These are phyloP conservation scores for Oceanites oceanicus DNA, from an alignment of 2,113 vertebrate genomes.

Conservation along the genomic window DNA sequence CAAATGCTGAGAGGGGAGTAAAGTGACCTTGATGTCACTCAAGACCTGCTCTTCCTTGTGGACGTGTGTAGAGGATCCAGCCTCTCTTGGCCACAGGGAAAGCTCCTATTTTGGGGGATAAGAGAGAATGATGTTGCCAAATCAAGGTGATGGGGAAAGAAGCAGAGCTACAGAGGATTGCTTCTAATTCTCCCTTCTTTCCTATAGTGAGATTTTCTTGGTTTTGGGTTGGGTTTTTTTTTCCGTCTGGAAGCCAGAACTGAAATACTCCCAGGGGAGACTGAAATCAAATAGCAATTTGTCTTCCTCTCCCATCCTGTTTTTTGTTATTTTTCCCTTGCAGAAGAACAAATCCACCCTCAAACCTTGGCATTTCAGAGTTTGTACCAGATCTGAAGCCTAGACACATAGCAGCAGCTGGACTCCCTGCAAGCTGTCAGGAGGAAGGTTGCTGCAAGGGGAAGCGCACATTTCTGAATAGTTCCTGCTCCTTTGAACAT, in stretches of 20 bases:
- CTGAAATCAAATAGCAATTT: conserved; percentile 33
- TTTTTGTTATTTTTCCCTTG: conserved; percentile 30
- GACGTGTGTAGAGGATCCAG: background rate
- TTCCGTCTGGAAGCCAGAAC: background rate
- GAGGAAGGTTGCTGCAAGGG: background rate
- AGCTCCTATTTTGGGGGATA: background rate
- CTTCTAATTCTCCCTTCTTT: background rate
- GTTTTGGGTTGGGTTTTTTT: background rate
- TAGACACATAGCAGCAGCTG: conserved; percentile 22
- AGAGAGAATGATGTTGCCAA: background rate
- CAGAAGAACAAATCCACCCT: conserved; percentile 34
- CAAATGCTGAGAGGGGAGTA: background rate
- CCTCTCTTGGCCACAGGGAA: background rate
- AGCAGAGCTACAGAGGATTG: background rate
- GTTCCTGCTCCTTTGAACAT: conserved; percentile 1
- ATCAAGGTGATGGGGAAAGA: background rate
- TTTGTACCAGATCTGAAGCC: background rate
- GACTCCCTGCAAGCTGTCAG: background rate
- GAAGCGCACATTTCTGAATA: background rate
- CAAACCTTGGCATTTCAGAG: conserved; percentile 11
- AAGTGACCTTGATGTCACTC: background rate
- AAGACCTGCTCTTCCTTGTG: background rate
- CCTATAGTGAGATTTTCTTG: background rate
- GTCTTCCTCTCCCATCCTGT: conserved; percentile 17
- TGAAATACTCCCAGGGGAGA: conserved; percentile 2